Evolutionary conservation across 1,140 invertebrate genomes (phyloP), one percentile per base, ranked within the genome.

Genomic region (Drosophila pandora): DNA sequence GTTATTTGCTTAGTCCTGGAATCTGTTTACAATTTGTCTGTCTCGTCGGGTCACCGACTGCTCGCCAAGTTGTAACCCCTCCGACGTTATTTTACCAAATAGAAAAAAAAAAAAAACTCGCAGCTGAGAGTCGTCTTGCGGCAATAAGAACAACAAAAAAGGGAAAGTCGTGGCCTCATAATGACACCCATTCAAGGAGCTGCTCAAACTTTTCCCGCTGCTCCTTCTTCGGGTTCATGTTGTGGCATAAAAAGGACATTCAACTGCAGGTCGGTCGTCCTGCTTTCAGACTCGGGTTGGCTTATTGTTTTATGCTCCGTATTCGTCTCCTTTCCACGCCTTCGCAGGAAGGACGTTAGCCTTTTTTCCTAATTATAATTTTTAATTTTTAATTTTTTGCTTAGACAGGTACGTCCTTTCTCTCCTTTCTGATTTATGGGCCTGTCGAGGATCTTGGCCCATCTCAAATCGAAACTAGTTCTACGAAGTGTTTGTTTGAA

Each of bases 191-290:
- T 56, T 55, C 37, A 10, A 57, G 43, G 52, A 49, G 54, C 49
- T 54, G 25, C 52, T 76, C 22, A 48, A 68, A 48, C 52, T 52
- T 67, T 63, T 71, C 76, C 62, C 59, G 52, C n/a, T 37, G 50
- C 32, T 54, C n/a, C 50, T 55, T 39, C 41, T 28, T 69, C n/a
- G 23, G 63, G 50, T 32, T 69, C 64, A 39, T 75, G 79, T 65
- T 70, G 56, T 61, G 71, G 71, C 80, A 76, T 79, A 73, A 85
- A 81, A 77, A 81, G 81, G 81, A 85, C 81, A 81, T 85, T 85
- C 77, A 85, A 85, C 81, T 87, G 69, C 67, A 74, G 77, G 77
- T 76, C 59, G 65, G 48, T 62, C 17, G 48, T 39, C 48, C 64
- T 70, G 32, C 25, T 39, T 57, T 59, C 34, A 10, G 41, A 43